These are phyloP conservation scores for Athalia rosae DNA, from an alignment of 2,888 invertebrate genomes.

Conservation along the genomic window DNA sequence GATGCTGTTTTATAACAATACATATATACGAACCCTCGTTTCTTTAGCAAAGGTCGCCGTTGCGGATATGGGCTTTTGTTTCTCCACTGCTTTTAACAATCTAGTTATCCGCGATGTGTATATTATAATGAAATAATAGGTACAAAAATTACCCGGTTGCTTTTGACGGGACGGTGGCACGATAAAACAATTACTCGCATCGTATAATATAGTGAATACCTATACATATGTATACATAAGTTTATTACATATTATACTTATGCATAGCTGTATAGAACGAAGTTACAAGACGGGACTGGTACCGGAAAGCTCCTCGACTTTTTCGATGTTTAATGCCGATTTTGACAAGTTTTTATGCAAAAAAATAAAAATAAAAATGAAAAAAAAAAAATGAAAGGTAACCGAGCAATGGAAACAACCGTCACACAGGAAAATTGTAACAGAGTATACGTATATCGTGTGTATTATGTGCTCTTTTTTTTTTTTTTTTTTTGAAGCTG, in stretches of 20 bases:
- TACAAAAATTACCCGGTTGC: slow-evolving; percentile 11
- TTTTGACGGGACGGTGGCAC: background rate
- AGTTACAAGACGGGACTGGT: background rate
- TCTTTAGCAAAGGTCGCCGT: slow-evolving; percentile 13
- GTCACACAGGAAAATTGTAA: no score
- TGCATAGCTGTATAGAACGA: no score
- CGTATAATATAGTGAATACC: slow-evolving; percentile 7
- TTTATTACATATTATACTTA: no score
- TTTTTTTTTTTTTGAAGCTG: background rate
- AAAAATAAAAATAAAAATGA: no score
- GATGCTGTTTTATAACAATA: background rate
- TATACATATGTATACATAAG: no score
- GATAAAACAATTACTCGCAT: slow-evolving; percentile 11
- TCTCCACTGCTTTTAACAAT: slow-evolving; percentile 36
- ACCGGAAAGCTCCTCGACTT: slow-evolving; percentile 4
- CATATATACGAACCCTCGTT: slow-evolving; percentile 18
- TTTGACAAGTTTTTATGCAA: no score
- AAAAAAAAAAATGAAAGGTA: no score
- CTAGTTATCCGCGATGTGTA: background rate
- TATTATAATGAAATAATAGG: background rate
- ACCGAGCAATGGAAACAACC: no score
- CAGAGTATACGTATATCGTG: background rate
- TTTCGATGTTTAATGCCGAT: background rate
- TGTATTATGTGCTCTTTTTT: background rate
- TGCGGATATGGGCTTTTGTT: slow-evolving; percentile 25